Evolutionary conservation across 2,888 invertebrate species (phyloP).

Genomic region (Cecidostiba fungosa): DNA sequence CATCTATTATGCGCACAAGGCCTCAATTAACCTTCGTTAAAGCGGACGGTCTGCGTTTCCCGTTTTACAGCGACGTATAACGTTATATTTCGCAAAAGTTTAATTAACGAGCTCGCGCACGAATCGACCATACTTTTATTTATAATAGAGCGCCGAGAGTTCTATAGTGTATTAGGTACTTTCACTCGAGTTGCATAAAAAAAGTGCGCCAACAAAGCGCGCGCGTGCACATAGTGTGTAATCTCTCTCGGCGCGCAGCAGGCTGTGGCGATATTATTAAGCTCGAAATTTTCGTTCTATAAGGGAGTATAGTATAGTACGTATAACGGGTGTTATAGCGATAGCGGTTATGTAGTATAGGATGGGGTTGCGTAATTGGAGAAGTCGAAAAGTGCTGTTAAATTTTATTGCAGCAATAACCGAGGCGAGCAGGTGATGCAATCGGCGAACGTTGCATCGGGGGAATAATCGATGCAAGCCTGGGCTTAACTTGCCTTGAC

Average conservation of each 20-base stretch:
- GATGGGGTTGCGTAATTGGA: slow-evolving; percentile 40
- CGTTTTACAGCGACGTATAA: not conserved
- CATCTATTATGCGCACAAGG: not conserved
- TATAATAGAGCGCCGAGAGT: not conserved
- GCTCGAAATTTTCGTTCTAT: slow-evolving; percentile 1
- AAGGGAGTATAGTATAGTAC: not conserved
- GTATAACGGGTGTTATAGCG: not conserved
- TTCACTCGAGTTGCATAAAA: slow-evolving; percentile 51
- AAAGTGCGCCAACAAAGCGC: slow-evolving; percentile 6
- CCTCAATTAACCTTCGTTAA: slow-evolving; percentile 63
- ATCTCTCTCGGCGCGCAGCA: not conserved
- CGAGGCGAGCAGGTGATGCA: slow-evolving; percentile 32
- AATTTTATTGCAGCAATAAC: slow-evolving; percentile 42
- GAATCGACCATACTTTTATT: slow-evolving; percentile 13
- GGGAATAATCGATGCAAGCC: slow-evolving; percentile 32
- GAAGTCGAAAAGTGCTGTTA: slow-evolving; percentile 56
- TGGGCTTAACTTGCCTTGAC: slow-evolving; percentile 34
- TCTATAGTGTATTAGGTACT: not conserved
- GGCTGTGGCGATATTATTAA: not conserved
- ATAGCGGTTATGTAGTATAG: not conserved
- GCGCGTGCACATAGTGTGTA: not conserved
- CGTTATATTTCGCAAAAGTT: not conserved
- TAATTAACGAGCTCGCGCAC: not conserved
- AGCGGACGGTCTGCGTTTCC: slow-evolving; percentile 17
- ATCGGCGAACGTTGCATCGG: slow-evolving; percentile 31